Base-by-base conservation (phyloP, 2,888 invertebrate species). In the Sabellastarte sp. region DNA sequence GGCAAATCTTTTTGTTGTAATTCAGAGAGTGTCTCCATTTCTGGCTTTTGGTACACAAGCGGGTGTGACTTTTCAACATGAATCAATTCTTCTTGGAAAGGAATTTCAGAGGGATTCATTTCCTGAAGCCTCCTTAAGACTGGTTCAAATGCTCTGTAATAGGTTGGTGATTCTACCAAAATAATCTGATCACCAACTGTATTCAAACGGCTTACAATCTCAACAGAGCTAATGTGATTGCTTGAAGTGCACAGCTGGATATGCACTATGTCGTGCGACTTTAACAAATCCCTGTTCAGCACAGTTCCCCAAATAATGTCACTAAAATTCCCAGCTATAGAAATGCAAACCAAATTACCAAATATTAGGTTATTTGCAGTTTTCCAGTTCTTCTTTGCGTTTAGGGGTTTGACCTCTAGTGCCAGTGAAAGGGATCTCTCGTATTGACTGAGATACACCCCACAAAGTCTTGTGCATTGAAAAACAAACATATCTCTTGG, bases 111-210 rank as follows among this genome's bases (percentile, higher is more conserved):
- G 29, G 85, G 75, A 53, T 84, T 83, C 58, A 88, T 86, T 1
- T 82, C 82, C 74, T 90, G 88, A 26, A 93, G 77, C 20, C 89
- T 89, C 71, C 86, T 87, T 60, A 91, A 84, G 0, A 91, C 90
- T 74, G 89, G 88, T 67, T 89, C 87, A 76, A 91, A 92, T 0
- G 91, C 90, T 75, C 91, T 91, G 76, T 92, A 91, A 80, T 89
- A 92, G 0, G 90, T 88, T 60, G 88, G 88, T 63, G 90, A 89
- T 78, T 91, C 91, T 1, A 90, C 87, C 89, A 92, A 89, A 0
- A 88, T 32, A 2, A 50, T 57, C 2, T 57, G 32, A 2, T 41
- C 53, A 41, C 31, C 50, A 2, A 33, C 41, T n/a, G 41, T 33
- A 20, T 24, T 15, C 2, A 68, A 50, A 2, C 26, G 20, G 4